Evolutionary conservation across 2,888 invertebrate species (phyloP), one percentile per base, ranked within the genome.

Genomic region (Nesidiocoris tenuis): DNA sequence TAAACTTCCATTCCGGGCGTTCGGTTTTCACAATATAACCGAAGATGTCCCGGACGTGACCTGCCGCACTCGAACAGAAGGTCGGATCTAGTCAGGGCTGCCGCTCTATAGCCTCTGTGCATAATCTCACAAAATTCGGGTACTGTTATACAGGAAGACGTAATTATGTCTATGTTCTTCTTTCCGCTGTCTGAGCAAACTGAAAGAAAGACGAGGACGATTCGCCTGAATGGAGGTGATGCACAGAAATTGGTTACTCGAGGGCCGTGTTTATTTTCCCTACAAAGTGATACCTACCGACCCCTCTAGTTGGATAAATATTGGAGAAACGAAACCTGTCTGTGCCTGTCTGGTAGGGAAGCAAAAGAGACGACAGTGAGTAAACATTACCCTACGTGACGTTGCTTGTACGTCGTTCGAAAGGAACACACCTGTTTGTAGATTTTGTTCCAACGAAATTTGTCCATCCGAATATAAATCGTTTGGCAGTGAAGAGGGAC

Each of bases 231-330:
- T 7, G 39, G 39, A 39, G n/a, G n/a, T 39, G 39, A 12, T 12
- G 39, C 39, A 12, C 39, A 39, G 39, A 57, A 59, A 70, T 70
- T 70, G 70, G 70, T 70, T 39, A 12, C 39, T 70, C 59, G 68
- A 68, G 70, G 24, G 70, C 17, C n/a, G 5, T 70, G 59, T 70
- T 70, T 70, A 70, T 70, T 70, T 70, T 59, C 22, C 70, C 59
- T 70, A 59, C 21, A 25, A 23, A 70, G 70, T 59, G 70, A 70
- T 70, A 70, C 70, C 59, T 70, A 70, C 23, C n/a, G 22, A 59
- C 39, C 39, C 39, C 39, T 39, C 39, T 39, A 39, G 39, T 12
- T 39, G 70, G 59, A 61, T 70, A 70, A 70, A 70, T 70, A 70
- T 70, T 70, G 70, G 24, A 23, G 59, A 70, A 70, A 57, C 25